Base-by-base conservation (phyloP, 2,113 vertebrate genomes). In the Tragelaphus imberbis region DNA sequence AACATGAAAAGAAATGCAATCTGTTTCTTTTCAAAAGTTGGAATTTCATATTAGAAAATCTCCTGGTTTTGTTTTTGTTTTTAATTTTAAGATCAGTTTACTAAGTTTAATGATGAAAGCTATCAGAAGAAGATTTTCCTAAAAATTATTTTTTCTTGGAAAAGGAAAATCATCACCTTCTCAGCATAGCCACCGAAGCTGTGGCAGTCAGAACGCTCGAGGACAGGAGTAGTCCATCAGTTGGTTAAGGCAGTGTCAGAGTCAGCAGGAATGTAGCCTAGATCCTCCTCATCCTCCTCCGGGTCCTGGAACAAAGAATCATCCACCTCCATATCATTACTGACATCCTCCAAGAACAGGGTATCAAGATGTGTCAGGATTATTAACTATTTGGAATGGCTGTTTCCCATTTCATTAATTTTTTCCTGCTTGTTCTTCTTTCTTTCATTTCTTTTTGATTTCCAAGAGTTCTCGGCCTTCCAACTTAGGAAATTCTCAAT, bases 1-100 rank as follows among this genome's bases (percentile, higher is more conserved):
- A 84, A 77, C 84, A 93, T 15, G 94, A 86, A 90, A 96, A 93
- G 33, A 93, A 93, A 81, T 30, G 33, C 3, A 49, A n/a, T 92
- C 17, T 71, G 53, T 53, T 91, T 88, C 25, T 92, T 47, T 82
- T 90, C 25, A 86, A 58, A 95, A 84, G 19, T 28, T 65, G 81
- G 53, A 85, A 49, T n/a, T 63, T 56, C 58, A 15, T 44, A 33
- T 40, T 84, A 89, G 90, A n/a, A 86, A 95, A 90, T 28, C n/a
- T 82, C 36, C 53, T n/a, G 75, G 58, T 23, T 61, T n/a, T n/a
- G 40, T 7, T 71, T 51, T 44, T 59, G 53, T 33, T 59, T 47
- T 91, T 33, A 16, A 17, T 36, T 51, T 51, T 53, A 63, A 90
- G 14, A 14, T 90, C 44, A 61, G n/a, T n/a, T 85, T 51, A 90